Evolutionary conservation across 2,113 vertebrate genomes (phyloP), one percentile per base, ranked within the genome.

Genomic region (Noctilio leporinus): DNA sequence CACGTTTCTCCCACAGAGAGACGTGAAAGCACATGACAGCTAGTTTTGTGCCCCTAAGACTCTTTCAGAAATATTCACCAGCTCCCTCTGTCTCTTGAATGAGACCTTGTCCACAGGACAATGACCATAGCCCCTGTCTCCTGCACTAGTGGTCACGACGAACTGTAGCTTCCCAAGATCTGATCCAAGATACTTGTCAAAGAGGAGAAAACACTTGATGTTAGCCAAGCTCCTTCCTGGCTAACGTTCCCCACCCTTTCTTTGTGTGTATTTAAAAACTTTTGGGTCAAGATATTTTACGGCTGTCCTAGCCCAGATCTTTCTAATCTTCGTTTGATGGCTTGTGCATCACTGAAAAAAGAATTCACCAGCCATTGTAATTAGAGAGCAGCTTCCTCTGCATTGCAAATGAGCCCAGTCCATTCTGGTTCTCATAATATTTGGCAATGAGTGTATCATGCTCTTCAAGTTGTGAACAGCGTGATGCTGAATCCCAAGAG

Each of bases 351-450:
- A 19, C 24, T 38, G 75, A 43, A 22, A 70, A 70, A 20, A 69
- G 83, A 90, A 67, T 59, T 75, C 57, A 49, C 55, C 8, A 62
- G 64, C 30, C 22, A 43, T 57, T n/a, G 62, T 84, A 51, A 91
- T 92, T 57, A 38, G 33, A 38, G 51, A 53, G 35, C 55, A 45
- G 38, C 43, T 55, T 38, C 49, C 78, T 16, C 69, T 83, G 26
- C 73, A 51, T 88, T 96, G 86, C 72, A 69, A 4, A 80, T 51
- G 49, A 81, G 70, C 62, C 53, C 9, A 4, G 49, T 59, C 69
- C 76, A 81, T 43, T 96, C 53, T 38, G 55, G 49, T 75, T 77
- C 69, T 72, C 26, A 4, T 26, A 76, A 76, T 92, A 55, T 35
- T 75, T 10, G 47, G 65, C 53, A 47, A 55, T 70, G 65, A 69